A percentile compares a stretch with the other conserved stretches of the same genome.
Conservation (phyloP, 2,797 vertebrate genomes). For the Arctocebus calabarensis region DNA sequence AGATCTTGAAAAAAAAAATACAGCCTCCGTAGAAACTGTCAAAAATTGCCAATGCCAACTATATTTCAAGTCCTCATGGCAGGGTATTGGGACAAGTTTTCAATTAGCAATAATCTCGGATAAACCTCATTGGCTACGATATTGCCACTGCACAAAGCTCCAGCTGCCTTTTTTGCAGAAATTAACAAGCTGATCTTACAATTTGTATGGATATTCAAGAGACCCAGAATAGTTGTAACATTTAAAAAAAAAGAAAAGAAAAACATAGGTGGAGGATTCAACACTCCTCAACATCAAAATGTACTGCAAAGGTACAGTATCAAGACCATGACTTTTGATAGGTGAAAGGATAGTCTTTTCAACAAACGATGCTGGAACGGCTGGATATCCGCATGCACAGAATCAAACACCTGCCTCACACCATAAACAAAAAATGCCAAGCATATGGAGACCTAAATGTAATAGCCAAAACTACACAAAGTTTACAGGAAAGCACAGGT, state of each 20-base stretch:
- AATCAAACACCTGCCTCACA: neutral
- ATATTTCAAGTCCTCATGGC: no score
- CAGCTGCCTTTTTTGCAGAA: neutral
- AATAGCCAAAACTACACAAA: neutral
- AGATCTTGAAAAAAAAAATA: no score
- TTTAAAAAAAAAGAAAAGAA: neutral
- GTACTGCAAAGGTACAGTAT: neutral
- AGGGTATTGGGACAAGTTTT: no score
- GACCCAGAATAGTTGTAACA: neutral
- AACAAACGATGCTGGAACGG: neutral
- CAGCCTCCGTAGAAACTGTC: no score
- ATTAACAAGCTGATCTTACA: neutral
- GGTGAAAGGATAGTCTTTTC: neutral
- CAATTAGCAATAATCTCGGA: no score
- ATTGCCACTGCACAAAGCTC: no score
- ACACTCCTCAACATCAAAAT: neutral
- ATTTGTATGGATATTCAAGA: neutral
- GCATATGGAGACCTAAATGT: no score
- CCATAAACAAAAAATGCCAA: neutral
- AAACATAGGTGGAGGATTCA: neutral
- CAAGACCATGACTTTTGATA: neutral
- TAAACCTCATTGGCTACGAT: no score
- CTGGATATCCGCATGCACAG: neutral
- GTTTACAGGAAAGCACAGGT: neutral
- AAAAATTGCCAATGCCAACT: no score